Evolutionary conservation across 2,888 invertebrate species (phyloP), one percentile per base, ranked within the genome.

Genomic region (Torymus texanus): DNA sequence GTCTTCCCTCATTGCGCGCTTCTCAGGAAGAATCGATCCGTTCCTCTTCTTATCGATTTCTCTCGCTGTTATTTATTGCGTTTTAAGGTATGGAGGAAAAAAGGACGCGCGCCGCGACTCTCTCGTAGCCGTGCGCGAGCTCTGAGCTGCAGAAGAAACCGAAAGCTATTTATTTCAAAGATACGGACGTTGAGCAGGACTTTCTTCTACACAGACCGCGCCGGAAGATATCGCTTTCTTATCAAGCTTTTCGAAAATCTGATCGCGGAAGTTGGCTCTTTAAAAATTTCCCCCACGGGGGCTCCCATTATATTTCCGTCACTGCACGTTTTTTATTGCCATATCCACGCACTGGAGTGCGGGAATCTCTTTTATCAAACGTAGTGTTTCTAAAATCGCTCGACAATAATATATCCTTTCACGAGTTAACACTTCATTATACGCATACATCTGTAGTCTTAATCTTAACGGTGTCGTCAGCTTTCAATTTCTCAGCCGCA

Each of bases 141-240:
- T 41, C 41, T 41, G 59, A 13, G 61, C n/a, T 12, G 12, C 65
- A 53, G 65, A 81, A 78, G 78, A 81, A 81, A 81, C 65, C 65
- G 72, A 81, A 81, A 79, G 81, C 81, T 75, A 76, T 81, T 81
- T 75, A 81, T 79, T 78, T 79, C 73, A 51, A 74, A 77, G 77
- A 80, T 74, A 77, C 70, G 80, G 71, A 78, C 59, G 59, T 62
- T 21, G 59, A 41, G 59, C 29, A 21, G 50, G 24, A 65, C 74
- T 68, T 68, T 55, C 59, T 51, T 29, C 14, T 41, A 41, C 10
- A 41, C 41, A 8, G 74, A 67, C 67, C 63, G 72, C 66, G 29
- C 55, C 14, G 50, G 13, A 65, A 67, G 79, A 75, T 70, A 66
- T 65, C 56, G 56, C 51, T 72, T 41, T 65, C 72, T 76, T 79